Conservation (phyloP, 2,797 vertebrate genomes). For the Stomatorhinus walkeri region DNA sequence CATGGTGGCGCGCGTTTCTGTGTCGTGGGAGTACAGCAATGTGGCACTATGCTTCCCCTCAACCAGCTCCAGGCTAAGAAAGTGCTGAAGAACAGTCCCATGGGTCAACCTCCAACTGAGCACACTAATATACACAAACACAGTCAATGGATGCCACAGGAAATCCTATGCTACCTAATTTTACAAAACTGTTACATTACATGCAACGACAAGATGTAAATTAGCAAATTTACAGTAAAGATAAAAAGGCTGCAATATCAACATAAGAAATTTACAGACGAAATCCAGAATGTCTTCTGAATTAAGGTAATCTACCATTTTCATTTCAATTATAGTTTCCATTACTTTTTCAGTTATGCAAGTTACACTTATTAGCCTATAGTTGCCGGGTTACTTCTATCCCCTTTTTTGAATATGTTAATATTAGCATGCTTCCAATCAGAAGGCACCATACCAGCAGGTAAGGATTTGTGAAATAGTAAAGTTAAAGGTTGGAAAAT, state of each 20-base stretch:
- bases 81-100: conserved; percentile 61
- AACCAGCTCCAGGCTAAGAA: conserved; percentile 72
- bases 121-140: not conserved
- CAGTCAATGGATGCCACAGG: not conserved
- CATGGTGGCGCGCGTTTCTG: conserved; percentile 82
- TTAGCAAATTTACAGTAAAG: not conserved
- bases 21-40: conserved; percentile 80
- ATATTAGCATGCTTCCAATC: not conserved
- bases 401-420: not conserved
- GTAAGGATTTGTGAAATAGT: not conserved
- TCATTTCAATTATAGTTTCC: too few relatives aligned
- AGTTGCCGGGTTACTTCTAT: not conserved
- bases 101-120: conserved; percentile 19
- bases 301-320: too few relatives aligned
- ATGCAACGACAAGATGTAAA: not conserved
- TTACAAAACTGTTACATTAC: not conserved
- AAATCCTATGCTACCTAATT: not conserved
- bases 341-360: too few relatives aligned
- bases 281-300: not conserved
- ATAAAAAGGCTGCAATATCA: not conserved
- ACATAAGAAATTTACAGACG: not conserved
- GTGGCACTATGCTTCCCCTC: conserved; percentile 70
- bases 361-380: too few relatives aligned
- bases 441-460: not conserved
- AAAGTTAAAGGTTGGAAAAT: not conserved